phyloP scores from a whole-genome alignment of 2,888 invertebrate genomes.

The Phytoseiulus persimilis region DNA sequence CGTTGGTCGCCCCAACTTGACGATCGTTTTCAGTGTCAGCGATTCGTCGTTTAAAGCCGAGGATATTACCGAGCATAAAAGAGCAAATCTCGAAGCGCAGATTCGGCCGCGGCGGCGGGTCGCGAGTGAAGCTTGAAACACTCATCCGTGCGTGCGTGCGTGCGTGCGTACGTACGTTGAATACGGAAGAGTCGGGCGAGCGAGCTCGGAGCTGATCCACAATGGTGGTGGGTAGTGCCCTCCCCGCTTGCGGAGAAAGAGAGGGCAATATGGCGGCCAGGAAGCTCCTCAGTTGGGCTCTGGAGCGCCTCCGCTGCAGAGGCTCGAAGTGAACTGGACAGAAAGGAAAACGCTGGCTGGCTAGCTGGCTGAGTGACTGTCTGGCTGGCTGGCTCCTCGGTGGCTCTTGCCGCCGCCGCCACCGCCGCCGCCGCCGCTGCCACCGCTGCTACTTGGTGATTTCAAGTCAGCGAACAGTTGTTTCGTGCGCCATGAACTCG shows the following conservation, averaged over 20 bases:
- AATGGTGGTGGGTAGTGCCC: not conserved
- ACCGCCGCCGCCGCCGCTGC: not conserved
- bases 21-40: not conserved
- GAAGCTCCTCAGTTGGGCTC: not conserved
- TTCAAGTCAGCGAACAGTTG: not conserved
- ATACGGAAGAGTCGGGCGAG: not conserved
- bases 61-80: not conserved
- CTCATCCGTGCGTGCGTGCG: not conserved
- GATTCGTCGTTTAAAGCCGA: not conserved
- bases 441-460: not conserved
- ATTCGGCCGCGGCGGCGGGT: not conserved
- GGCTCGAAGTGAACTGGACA: not conserved
- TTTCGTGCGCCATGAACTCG: not conserved
- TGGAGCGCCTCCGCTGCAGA: not conserved
- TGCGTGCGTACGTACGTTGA: slow-evolving; percentile 5
- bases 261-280: not conserved
- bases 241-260: slow-evolving; percentile 5
- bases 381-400: not conserved
- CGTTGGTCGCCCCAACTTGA: not conserved
- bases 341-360: not conserved
- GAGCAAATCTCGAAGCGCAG: not conserved
- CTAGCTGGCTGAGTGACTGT: not conserved
- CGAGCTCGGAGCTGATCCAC: not conserved
- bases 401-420: not conserved
- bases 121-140: not conserved